phyloP scores from a whole-genome alignment of 2,888 invertebrate genomes.

The Calameuta filiformis region DNA sequence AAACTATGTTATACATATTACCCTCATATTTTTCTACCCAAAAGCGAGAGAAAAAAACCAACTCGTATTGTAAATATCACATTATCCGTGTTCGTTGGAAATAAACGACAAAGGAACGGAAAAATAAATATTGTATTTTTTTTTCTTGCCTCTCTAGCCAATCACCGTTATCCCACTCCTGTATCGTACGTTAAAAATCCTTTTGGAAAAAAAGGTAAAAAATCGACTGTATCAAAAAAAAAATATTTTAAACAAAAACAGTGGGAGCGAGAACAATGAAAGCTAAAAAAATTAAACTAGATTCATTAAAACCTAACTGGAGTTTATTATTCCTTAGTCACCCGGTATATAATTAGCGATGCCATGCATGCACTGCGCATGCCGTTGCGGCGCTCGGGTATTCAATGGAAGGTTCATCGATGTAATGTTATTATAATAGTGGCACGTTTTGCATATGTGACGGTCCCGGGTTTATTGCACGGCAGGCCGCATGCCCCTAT shows the following conservation, averaged over 20 bases:
- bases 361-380: conserved; percentile 46
- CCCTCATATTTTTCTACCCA: conserved; percentile 65
- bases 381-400: conserved; percentile 36
- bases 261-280: conserved; percentile 13
- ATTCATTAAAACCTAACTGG: not conserved
- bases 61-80: conserved; percentile 46
- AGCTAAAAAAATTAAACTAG: conserved; percentile 24
- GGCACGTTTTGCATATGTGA: conserved; percentile 61
- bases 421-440: conserved; percentile 64
- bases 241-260: not conserved
- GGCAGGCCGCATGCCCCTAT: conserved; percentile 38
- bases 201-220: no score
- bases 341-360: conserved; percentile 57
- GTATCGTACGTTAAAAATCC: no score
- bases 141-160: no score
- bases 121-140: conserved; percentile 35
- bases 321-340: no score
- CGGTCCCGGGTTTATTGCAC: conserved; percentile 20
- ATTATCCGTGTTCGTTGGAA: conserved; percentile 23
- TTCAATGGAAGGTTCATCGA: conserved; percentile 62
- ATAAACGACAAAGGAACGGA: conserved; percentile 25
- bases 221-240: no score
- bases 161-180: no score
- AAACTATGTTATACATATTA: conserved; percentile 29
- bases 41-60: conserved; percentile 22